A percentile compares a stretch with the other conserved stretches of the same genome.
These are phyloP conservation scores for Lagopus muta DNA, from an alignment of 2,113 vertebrate genomes.

Conservation along the genomic window DNA sequence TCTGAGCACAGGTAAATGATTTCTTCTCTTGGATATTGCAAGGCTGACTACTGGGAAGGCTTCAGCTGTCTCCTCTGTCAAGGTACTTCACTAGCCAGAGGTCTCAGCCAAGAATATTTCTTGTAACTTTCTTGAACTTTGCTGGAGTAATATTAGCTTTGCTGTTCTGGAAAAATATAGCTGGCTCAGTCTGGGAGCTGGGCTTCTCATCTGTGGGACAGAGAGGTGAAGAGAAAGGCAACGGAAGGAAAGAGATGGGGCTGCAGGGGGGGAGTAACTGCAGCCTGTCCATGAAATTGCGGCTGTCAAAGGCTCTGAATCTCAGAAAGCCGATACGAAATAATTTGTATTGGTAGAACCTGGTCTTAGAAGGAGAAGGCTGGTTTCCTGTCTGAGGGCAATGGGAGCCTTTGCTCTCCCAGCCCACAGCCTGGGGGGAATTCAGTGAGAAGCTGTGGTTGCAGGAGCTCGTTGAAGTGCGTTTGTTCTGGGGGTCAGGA, in stretches of 20 bases:
- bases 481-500: neutral
- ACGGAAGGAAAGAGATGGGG: neutral
- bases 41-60: neutral
- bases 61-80: neutral
- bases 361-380: neutral
- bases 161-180: neutral
- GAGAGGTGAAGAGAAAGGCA: neutral
- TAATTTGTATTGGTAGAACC: neutral
- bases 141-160: neutral
- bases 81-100: neutral
- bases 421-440: neutral
- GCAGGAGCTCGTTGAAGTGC: neutral
- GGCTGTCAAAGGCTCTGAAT: neutral
- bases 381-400: neutral
- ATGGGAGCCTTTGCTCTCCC: neutral
- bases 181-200: neutral
- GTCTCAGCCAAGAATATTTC: neutral
- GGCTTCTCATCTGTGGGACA: neutral
- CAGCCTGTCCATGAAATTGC: neutral
- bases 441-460: neutral
- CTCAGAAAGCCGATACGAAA: fast-evolving
- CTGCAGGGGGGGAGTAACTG: neutral
- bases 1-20: neutral
- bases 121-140: neutral
- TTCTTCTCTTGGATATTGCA: neutral